Percentiles rank a stretch among this genome's conserved stretches.
phyloP scores from a whole-genome alignment of 2,113 vertebrate genomes.

The Poecile atricapillus region DNA sequence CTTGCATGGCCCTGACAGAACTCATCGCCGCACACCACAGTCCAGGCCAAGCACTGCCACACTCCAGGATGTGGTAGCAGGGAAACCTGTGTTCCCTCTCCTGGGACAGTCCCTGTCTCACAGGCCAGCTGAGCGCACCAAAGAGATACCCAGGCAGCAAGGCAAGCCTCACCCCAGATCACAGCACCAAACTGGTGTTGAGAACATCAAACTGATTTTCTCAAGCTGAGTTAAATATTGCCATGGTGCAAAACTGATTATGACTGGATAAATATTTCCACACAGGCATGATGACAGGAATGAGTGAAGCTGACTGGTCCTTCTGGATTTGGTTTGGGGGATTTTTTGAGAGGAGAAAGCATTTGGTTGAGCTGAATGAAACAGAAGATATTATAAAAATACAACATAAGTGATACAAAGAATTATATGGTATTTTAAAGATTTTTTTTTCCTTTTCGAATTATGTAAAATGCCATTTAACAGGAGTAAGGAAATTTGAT shows the following conservation, averaged over 20 bases:
- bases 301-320: not conserved
- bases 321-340: not conserved
- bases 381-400: not conserved
- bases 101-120: rapidly evolving
- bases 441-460: not conserved
- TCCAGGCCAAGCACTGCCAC: not conserved
- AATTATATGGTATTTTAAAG: not conserved
- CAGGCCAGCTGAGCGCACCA: no score
- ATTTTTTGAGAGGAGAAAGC: not conserved
- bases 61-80: rapidly evolving
- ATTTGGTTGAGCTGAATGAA: not conserved
- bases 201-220: not conserved
- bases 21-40: no score
- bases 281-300: not conserved
- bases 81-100: not conserved
- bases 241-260: not conserved
- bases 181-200: not conserved
- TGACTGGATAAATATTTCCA: not conserved
- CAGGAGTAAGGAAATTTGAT: not conserved
- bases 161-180: not conserved
- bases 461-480: not conserved
- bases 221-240: not conserved
- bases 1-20: not conserved
- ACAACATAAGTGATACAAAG: not conserved
- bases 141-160: not conserved